Evolutionary conservation across 2,113 vertebrate species (phyloP).

Genomic region (Candoia aspera): DNA sequence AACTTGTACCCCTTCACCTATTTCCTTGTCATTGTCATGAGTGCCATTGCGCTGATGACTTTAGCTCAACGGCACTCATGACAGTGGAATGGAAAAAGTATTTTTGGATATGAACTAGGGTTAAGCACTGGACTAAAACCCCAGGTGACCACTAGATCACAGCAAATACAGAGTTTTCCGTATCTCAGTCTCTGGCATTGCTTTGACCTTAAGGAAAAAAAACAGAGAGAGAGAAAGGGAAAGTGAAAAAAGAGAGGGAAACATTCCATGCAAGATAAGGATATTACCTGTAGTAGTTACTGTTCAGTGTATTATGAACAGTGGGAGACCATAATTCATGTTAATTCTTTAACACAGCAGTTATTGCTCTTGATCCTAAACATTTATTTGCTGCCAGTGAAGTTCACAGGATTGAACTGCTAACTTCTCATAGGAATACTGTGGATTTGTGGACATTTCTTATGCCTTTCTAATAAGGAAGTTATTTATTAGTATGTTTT

Average conservation of each 20-base stretch:
- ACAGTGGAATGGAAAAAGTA: too few species aligned
- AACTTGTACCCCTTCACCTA: too few species aligned
- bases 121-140: too few species aligned
- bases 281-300: background rate
- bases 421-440: slow-evolving; percentile 53
- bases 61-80: too few species aligned
- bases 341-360: background rate
- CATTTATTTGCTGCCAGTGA: background rate
- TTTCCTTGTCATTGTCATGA: too few species aligned
- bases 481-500: background rate
- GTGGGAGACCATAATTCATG: background rate
- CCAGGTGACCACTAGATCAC: too few species aligned
- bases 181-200: background rate
- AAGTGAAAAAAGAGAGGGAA: background rate
- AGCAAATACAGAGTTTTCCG: too few species aligned
- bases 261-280: slow-evolving; percentile 33
- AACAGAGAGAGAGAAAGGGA: slow-evolving; percentile 21
- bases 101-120: too few species aligned
- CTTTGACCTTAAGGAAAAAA: slow-evolving; percentile 31
- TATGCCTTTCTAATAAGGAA: slow-evolving; percentile 4
- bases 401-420: background rate
- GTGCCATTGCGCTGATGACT: too few species aligned
- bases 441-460: slow-evolving; percentile 43
- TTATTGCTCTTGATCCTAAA: background rate
- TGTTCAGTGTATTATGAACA: background rate